These are phyloP conservation scores for Condylostylus longicornis DNA, from an alignment of 1,140 invertebrate genomes.

Conservation along the genomic window DNA sequence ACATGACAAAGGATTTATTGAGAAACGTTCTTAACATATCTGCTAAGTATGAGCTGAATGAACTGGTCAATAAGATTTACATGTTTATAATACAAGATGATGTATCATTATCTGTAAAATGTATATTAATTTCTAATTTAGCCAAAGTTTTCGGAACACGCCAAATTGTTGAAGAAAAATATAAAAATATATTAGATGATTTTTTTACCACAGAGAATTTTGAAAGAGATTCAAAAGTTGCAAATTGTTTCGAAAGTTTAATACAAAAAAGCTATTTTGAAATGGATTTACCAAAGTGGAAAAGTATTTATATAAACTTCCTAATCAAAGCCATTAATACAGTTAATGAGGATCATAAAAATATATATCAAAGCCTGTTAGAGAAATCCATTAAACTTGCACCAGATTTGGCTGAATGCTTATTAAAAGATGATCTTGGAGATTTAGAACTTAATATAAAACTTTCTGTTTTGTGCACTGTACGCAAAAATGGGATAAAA, in stretches of 20 bases:
- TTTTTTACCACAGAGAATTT: constrained; percentile 16
- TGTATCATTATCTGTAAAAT: constrained; percentile 10
- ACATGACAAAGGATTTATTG: constrained; percentile 33
- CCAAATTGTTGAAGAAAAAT: constrained; percentile 14
- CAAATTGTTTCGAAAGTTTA: constrained; percentile 17
- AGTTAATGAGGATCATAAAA: constrained; percentile 7
- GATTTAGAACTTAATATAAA: constrained; percentile 17
- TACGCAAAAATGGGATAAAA: constrained; percentile 12
- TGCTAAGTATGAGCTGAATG: constrained; percentile 11
- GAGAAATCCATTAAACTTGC: constrained; percentile 15
- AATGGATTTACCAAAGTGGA: constrained; percentile 13
- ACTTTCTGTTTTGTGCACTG: constrained; percentile 15
- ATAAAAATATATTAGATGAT: constrained; percentile 12
- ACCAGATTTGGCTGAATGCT: constrained; percentile 7
- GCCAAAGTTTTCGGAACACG: constrained; percentile 11
- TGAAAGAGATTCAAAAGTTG: constrained; percentile 19
- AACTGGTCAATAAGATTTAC: constrained; percentile 11
- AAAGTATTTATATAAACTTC: constrained; percentile 11
- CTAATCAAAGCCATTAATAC: constrained; percentile 8
- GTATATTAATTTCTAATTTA: constrained; percentile 16
- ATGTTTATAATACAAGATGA: constrained; percentile 7
- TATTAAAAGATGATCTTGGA: constrained; percentile 3
- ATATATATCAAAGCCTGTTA: constrained; percentile 14
- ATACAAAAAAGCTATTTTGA: constrained; percentile 6
- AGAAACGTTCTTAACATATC: constrained; percentile 31